Conservation (phyloP, 2,888 invertebrate genomes). For the Callosobruchus maculatus region DNA sequence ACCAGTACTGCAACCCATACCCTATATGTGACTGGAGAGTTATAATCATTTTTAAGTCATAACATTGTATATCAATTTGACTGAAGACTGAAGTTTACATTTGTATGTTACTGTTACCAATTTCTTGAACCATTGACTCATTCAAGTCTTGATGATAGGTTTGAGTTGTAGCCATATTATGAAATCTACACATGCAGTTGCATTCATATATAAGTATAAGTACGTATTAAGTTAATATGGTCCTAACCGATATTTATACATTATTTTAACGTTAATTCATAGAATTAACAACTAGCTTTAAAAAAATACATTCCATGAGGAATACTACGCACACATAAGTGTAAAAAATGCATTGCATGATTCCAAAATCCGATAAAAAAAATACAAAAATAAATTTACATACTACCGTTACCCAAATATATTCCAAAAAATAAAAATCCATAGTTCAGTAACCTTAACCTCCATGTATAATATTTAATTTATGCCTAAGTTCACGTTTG, state of each 20-base stretch:
- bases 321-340: slow-evolving; percentile 7
- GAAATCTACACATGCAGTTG: neutral
- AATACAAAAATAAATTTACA: too few relatives aligned
- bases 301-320: slow-evolving; percentile 3
- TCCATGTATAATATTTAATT: too few relatives aligned
- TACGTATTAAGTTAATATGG: neutral
- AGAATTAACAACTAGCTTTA: slow-evolving; percentile 5
- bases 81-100: too few relatives aligned
- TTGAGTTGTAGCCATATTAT: neutral
- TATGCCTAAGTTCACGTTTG: too few relatives aligned
- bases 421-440: too few relatives aligned
- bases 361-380: neutral
- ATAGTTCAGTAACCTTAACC: too few relatives aligned
- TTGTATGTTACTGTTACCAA: too few relatives aligned
- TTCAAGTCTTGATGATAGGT: neutral
- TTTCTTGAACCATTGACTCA: neutral
- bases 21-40: neutral
- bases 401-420: too few relatives aligned
- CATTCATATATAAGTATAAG: neutral
- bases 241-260: neutral
- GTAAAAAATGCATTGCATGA: neutral
- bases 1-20: neutral
- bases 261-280: slow-evolving; percentile 2
- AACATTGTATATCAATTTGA: too few relatives aligned
- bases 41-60: too few relatives aligned